A percentile compares a stretch with the other conserved stretches of the same genome.
Evolutionary conservation across 2,888 invertebrate species (phyloP).

Genomic region (Tipula helvola): DNA sequence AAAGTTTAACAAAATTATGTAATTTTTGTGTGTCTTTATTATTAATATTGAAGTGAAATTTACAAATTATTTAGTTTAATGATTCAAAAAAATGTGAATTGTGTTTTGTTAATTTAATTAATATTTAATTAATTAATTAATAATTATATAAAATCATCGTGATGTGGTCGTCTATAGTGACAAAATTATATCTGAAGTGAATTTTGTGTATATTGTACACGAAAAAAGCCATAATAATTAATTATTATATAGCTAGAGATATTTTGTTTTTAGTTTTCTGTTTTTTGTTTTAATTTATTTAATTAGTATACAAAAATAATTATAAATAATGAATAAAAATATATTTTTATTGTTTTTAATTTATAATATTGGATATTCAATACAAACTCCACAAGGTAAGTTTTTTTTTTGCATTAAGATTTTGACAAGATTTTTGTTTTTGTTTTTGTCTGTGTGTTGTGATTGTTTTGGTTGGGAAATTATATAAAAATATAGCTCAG

Average conservation of each 20-base stretch:
- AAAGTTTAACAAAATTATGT: not conserved
- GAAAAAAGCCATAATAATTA: not conserved
- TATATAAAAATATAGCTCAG: not conserved
- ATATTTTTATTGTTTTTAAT: not conserved
- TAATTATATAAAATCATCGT: not conserved
- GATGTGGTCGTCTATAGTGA: not conserved
- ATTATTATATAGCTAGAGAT: not conserved
- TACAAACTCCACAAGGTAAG: not conserved
- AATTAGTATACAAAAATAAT: not conserved
- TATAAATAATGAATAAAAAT: not conserved
- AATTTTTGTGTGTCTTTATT: not conserved
- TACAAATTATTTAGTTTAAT: not conserved
- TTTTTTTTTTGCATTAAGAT: not conserved
- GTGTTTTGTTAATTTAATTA: not conserved
- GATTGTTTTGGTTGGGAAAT: not conserved
- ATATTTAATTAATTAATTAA: not conserved
- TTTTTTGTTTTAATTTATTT: not conserved
- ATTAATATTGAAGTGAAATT: not conserved
- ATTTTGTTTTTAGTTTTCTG: not conserved
- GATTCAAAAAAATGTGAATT: not conserved
- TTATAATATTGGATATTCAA: not conserved
- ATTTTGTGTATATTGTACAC: not conserved
- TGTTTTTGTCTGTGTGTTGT: not conserved
- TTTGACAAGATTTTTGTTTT: not conserved
- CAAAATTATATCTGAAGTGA: not conserved